Evolutionary conservation across 2,113 vertebrate species (phyloP), one percentile per base, ranked within the genome.

Genomic region (Todiramphus chloris): DNA sequence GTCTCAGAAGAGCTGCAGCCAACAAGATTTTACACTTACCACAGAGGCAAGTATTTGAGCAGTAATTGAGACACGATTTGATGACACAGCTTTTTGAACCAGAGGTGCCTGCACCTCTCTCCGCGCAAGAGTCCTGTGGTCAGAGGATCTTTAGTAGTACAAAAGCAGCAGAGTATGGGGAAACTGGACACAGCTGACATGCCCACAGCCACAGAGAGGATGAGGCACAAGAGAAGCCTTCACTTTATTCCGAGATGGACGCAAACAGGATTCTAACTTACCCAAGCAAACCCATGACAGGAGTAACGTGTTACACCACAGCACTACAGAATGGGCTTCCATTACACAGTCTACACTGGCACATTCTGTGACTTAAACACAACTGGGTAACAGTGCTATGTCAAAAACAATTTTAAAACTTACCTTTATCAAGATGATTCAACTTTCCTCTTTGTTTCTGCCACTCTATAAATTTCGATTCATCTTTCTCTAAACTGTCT

Each of bases 361-460:
- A 77, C 4, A 33, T 16, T 18, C 41, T 27, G 1, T 8, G 8
- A n/a, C 31, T 93, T 19, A 16, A 83, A 80, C 37, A 69, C 10
- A 14, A 30, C 16, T 35, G 70, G 55, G 2, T 41, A 80, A 74
- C 4, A 5, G 0, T 5, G 68, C 72, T 85, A 31, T 4, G 13
- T n/a, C 41, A 50, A 80, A 95, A 91, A 63, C 19, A 13, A 37
- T 23, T 72, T 51, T 39, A 59, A 67, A 90, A 96, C 96, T 96
- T 96, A 96, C 93, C 96, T 95, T 83, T 23, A 72, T 58, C 39
- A 35, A 43, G 76, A 70, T 28, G 56, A 31, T 72, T 70, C 82
- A 67, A 37, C 46, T 59, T 62, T 37, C 10, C 27, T 62, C 62
- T 89, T 81, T 75, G 72, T 39, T 86, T 79, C 72, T 88, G 84